A percentile compares a stretch with the other conserved stretches of the same genome.
These are phyloP conservation scores for Drosophila birchii DNA, from an alignment of 2,888 invertebrate species.

Conservation along the genomic window DNA sequence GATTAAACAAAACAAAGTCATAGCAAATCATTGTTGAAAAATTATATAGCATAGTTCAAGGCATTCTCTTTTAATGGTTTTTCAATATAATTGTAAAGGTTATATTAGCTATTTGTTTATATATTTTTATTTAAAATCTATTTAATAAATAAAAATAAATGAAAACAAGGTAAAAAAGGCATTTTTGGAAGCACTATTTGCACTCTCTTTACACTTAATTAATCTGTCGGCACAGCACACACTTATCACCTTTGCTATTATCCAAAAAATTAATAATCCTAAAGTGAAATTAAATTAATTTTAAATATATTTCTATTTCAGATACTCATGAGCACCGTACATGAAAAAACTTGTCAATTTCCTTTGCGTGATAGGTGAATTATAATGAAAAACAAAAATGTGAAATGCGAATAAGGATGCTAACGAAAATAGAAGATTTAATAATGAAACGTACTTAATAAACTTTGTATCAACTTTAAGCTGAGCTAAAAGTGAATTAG, in stretches of 20 bases:
- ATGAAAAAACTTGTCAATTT: slow-evolving; percentile 86
- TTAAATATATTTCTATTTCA: slow-evolving; percentile 80
- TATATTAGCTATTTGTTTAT: neutral
- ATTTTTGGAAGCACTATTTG: neutral
- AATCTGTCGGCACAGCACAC: neutral
- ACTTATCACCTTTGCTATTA: neutral
- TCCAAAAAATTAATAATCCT: neutral
- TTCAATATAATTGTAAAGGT: neutral
- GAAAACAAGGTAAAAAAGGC: neutral
- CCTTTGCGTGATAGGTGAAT: slow-evolving; percentile 85
- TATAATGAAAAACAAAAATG: slow-evolving; percentile 63
- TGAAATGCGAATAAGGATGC: slow-evolving; percentile 38
- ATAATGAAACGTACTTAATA: slow-evolving; percentile 65
- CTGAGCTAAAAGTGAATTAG: slow-evolving; percentile 72
- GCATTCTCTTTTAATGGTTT: neutral
- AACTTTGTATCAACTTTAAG: slow-evolving; percentile 81
- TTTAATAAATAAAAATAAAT: neutral
- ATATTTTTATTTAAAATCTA: neutral
- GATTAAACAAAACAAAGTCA: too few species aligned
- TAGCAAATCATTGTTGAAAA: too few species aligned
- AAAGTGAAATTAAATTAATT: neutral
- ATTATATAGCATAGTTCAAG: neutral
- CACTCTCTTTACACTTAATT: neutral
- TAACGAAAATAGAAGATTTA: slow-evolving; percentile 49
- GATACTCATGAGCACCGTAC: slow-evolving; percentile 91